These are phyloP conservation scores for Seriola quinqueradiata DNA, from an alignment of 2,113 vertebrate genomes.

Conservation along the genomic window DNA sequence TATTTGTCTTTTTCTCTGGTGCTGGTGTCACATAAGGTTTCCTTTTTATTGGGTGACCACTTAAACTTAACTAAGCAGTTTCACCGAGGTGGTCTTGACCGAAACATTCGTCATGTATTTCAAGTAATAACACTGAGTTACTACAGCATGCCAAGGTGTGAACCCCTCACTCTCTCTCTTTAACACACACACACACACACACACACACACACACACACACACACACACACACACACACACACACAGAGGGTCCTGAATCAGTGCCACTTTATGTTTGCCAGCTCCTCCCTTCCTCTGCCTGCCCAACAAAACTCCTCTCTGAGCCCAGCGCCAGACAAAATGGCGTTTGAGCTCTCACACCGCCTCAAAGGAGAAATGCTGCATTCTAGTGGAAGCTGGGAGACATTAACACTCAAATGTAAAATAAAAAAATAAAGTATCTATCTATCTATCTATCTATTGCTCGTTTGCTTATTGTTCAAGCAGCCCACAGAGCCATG, in stretches of 20 bases:
- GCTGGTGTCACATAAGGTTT: background rate
- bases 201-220: conserved; percentile 1
- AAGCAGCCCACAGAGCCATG: background rate
- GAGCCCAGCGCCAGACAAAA: conserved; percentile 68
- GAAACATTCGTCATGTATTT: background rate
- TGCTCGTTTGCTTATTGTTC: too few species aligned
- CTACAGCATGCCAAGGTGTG: conserved; percentile 9
- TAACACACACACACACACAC: conserved; percentile 2
- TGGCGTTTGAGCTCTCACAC: conserved; percentile 53
- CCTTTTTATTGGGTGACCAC: background rate
- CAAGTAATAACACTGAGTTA: conserved; percentile 1
- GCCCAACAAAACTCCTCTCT: conserved; percentile 38
- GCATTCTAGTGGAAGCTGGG: conserved; percentile 77
- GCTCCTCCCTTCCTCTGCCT: conserved; percentile 52
- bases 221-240: conserved; percentile 13
- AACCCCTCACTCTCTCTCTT: conserved; percentile 6
- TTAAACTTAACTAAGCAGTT: background rate
- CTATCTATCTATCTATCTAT: too few species aligned
- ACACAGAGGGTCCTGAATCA: conserved; percentile 43
- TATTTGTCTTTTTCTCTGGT: background rate
- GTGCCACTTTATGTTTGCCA: conserved; percentile 40
- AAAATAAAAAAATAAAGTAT: background rate
- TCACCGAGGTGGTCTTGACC: background rate
- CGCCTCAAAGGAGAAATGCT: conserved; percentile 64
- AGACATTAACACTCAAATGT: background rate